Percentiles rank a stretch among this genome's conserved stretches.
phyloP scores from a whole-genome alignment of 30 jellyfish, hydroid and myxozoan species.

The Turritopsis rubra region DNA sequence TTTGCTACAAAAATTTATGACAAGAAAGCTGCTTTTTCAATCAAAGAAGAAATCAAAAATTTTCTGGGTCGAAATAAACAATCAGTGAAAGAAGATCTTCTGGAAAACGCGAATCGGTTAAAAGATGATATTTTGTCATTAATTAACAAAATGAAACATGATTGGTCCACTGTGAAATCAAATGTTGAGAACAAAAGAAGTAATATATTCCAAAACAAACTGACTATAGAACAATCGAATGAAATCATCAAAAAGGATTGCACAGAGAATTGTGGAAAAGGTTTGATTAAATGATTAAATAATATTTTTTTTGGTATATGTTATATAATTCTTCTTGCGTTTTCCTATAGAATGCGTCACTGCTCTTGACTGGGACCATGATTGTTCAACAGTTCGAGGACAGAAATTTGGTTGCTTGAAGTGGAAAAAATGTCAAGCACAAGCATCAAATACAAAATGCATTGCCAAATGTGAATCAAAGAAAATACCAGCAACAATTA shows the following conservation, averaged over 20 bases:
- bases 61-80: background rate
- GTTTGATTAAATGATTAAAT: background rate
- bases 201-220: slow-evolving; percentile 5
- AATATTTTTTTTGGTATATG: no score
- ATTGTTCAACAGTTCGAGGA: slow-evolving; percentile 12
- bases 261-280: slow-evolving; percentile 23
- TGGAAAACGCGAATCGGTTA: background rate
- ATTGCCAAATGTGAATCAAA: slow-evolving; percentile 24
- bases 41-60: background rate
- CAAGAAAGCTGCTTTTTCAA: background rate
- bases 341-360: slow-evolving; percentile 11
- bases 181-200: background rate
- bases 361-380: slow-evolving; percentile 22
- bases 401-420: slow-evolving; percentile 18
- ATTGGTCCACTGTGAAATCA: background rate
- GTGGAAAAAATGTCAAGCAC: slow-evolving; percentile 19
- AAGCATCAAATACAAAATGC: slow-evolving; percentile 23
- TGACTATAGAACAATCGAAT: slow-evolving; percentile 12
- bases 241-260: slow-evolving; percentile 27
- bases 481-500: slow-evolving; percentile 26
- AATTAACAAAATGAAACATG: background rate
- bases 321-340: background rate
- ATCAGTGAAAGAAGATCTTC: background rate
- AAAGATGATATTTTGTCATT: background rate
- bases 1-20: slow-evolving; percentile 4